These are phyloP conservation scores for Vanessa atalanta DNA, from an alignment of 1,140 invertebrate species.

Conservation along the genomic window DNA sequence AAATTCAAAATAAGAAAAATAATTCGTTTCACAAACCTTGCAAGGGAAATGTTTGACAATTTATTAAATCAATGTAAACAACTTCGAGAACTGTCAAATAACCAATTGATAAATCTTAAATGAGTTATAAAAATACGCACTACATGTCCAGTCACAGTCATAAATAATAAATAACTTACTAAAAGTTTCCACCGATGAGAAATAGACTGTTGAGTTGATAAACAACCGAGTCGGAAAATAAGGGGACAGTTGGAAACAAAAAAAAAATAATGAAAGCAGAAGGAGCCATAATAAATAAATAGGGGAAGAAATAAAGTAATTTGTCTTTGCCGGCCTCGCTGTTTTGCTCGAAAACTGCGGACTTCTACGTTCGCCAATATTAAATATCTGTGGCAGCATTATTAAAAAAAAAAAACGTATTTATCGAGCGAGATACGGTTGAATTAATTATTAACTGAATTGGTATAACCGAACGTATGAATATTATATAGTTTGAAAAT, in stretches of 20 bases:
- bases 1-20: too few relatives aligned
- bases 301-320: conserved; percentile 67
- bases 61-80: too few relatives aligned
- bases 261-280: conserved; percentile 56
- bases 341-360: conserved; percentile 34
- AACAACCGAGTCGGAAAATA: conserved; percentile 38
- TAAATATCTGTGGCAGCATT: too few relatives aligned
- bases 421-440: too few relatives aligned
- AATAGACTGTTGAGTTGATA: conserved; percentile 41
- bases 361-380: conserved; percentile 17
- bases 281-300: conserved; percentile 65
- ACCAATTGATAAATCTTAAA: not conserved
- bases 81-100: not conserved
- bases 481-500: too few relatives aligned
- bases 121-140: not conserved
- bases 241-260: conserved; percentile 53
- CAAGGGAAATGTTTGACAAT: too few relatives aligned
- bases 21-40: too few relatives aligned
- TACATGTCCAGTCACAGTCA: not conserved
- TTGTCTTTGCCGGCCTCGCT: conserved; percentile 62
- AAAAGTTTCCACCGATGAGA: conserved; percentile 38
- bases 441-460: too few relatives aligned
- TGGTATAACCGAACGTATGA: too few relatives aligned
- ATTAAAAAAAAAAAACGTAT: too few relatives aligned
- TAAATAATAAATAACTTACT: conserved; percentile 14